These are phyloP conservation scores for Helicolenus hilgendorfi DNA, from an alignment of 2,797 vertebrate species.

Conservation along the genomic window DNA sequence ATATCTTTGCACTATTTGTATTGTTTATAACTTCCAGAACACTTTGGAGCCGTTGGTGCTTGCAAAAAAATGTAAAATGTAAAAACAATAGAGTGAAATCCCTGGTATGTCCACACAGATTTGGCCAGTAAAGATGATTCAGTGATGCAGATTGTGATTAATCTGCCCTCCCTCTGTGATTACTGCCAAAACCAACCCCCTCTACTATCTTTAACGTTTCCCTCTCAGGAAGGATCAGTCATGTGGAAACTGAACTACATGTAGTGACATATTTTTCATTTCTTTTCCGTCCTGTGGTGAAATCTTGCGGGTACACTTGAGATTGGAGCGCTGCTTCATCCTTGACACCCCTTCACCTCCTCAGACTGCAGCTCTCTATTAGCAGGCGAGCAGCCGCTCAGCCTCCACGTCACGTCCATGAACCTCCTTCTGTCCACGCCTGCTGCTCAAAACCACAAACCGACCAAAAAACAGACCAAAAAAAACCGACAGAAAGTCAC, in stretches of 20 bases:
- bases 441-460: background rate
- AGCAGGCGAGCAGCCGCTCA: conserved; percentile 3
- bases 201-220: too few species aligned
- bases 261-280: background rate
- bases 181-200: too few species aligned
- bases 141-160: too few species aligned
- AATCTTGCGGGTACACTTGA: background rate
- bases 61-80: too few species aligned
- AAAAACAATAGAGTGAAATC: too few species aligned
- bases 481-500: background rate
- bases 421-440: background rate
- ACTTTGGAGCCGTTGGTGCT: too few species aligned
- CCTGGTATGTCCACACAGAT: too few species aligned
- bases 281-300: background rate
- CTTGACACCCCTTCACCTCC: conserved; percentile 52
- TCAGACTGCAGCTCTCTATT: conserved; percentile 3
- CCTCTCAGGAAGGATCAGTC: too few species aligned
- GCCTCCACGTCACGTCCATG: conserved; percentile 13
- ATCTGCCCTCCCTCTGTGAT: too few species aligned
- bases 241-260: background rate
- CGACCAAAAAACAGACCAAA: background rate
- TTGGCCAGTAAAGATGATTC: too few species aligned
- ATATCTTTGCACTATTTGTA: too few species aligned
- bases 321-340: background rate
- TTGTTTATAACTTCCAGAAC: too few species aligned